These are phyloP conservation scores for Pseudochirops cupreus DNA, from an alignment of 2,797 vertebrate species.

Conservation along the genomic window DNA sequence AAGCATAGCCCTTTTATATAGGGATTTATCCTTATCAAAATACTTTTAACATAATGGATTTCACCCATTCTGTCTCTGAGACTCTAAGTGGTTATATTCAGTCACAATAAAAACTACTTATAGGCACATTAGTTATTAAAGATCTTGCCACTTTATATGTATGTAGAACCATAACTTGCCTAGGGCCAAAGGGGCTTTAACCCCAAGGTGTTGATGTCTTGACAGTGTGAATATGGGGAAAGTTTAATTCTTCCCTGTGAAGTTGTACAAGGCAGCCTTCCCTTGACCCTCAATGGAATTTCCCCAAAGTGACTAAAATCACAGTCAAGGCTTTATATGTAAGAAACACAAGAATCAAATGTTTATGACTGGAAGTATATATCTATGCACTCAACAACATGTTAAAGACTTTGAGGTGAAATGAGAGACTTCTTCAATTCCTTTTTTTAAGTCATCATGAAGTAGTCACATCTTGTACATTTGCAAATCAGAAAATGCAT, in stretches of 20 bases:
- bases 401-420: not conserved
- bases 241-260: not conserved
- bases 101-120: slow-evolving; percentile 21
- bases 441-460: not conserved
- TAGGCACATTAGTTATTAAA: slow-evolving; percentile 47
- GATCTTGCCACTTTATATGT: slow-evolving; percentile 49
- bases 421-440: not conserved
- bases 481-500: not conserved
- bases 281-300: not conserved
- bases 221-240: not conserved
- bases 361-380: not conserved
- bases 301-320: not conserved
- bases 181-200: not conserved
- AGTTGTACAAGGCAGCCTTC: not conserved
- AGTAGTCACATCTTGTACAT: not conserved
- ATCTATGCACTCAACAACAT: not conserved
- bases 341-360: not conserved
- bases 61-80: slow-evolving; percentile 43
- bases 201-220: not conserved
- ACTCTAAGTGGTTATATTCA: slow-evolving; percentile 13
- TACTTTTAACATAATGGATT: slow-evolving; percentile 65
- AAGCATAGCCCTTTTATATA: slow-evolving; percentile 8
- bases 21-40: slow-evolving; percentile 67
- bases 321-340: not conserved
- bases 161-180: not conserved